Evolutionary conservation across 2,113 vertebrate genomes (phyloP), one percentile per base, ranked within the genome.

Genomic region (Etheostoma cragini): DNA sequence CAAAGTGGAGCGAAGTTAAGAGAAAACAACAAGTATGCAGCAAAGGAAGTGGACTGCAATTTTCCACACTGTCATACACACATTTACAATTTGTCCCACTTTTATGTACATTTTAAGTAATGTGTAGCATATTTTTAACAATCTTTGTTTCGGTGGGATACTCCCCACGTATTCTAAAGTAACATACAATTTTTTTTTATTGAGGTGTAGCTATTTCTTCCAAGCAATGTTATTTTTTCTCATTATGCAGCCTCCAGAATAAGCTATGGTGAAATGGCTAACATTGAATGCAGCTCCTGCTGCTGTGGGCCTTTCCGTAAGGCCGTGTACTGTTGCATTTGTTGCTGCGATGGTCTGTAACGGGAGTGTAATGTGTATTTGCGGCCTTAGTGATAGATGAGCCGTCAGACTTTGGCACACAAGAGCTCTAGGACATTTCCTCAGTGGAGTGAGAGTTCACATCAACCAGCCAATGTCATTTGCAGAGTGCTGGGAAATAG

Each of bases 401-500:
- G 80, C 90, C 46, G 78, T 92, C 89, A 80, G 74, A 79, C 83
- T 85, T 85, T 92, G 92, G 90, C 88, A 86, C 80, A 87, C 84
- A 61, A 75, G 85, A 53, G 84, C 89, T 90, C 86, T 79, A 86
- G 88, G 86, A 93, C 88, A 87, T 94, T 92, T 94, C 93, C 86
- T 91, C 91, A 84, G 88, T 73, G 84, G 83, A 93, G 90, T 92
- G 93, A 92, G 92, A 94, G 90, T 94, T 94, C 90, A 93, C 90
- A 86, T 92, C 75, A 83, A 84, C 84, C 85, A 88, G 83, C 80
- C 87, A 91, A 90, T 92, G 91, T 91, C 91, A 94, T 95, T 95
- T 93, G 87, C 94, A 92, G 89, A 87, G 73, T 64, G 82, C 84
- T 92, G 94, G 89, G 91, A 95, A 94, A 94, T 95, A 94, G 92